Evolutionary conservation across 2,113 vertebrate species (phyloP), one percentile per base, ranked within the genome.

Genomic region (Laticauda laticaudata): DNA sequence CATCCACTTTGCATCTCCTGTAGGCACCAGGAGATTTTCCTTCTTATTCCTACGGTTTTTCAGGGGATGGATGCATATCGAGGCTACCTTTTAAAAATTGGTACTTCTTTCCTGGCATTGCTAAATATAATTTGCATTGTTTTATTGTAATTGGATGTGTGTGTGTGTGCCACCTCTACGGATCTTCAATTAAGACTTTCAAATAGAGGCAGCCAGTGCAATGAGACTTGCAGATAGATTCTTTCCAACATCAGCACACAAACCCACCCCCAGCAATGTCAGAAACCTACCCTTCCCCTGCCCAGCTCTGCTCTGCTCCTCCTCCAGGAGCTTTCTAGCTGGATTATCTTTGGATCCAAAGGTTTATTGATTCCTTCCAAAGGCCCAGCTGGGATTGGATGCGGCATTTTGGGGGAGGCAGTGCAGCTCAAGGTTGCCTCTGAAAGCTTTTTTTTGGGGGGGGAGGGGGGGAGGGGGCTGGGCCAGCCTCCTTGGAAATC

Each of bases 291-390:
- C 6, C 2, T 6, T 45, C 1, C 9, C 51, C 51, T 53, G 39
- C 53, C 5, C 15, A 55, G 3, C 20, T 53, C 48, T 55, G 59
- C 23, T 75, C 59, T 34, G 51, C 57, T 24, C 1, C 45, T 94
- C 86, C 89, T 86, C 43, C 39, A 89, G 90, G 24, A 93, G 39
- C 0, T 48, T 7, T n/a, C 15, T 34, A 91, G 88, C 85, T 53
- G 69, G 56, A 56, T 86, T 92, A 39, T n/a, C 61, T 3, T 51
- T 51, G 93, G 91, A 59, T 51, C 93, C 9, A 59, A 88, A 86
- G 57, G 90, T 85, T 90, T n/a, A 3, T 2, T 86, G 92, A 54
- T 10, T 20, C 29, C 75, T 12, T 45, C 20, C 26, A 39, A 34
- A 87, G 91, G 93, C 87, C 90, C 34, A 2, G 57, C 75, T 5